phyloP scores from a whole-genome alignment of 2,797 vertebrate species.

The Diplodus sargus region DNA sequence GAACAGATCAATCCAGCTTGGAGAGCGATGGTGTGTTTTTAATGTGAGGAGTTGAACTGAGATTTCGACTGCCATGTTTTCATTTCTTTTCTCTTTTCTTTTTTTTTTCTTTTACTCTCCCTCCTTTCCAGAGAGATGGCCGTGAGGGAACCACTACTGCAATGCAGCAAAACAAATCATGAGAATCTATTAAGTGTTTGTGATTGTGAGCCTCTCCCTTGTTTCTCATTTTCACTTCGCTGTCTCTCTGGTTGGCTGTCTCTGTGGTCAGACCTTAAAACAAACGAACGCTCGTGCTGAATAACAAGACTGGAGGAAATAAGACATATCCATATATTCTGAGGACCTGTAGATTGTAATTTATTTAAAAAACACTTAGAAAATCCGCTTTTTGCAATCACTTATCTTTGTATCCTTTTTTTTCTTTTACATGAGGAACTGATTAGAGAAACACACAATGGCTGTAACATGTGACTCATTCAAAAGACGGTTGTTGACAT shows the following conservation, averaged over 20 bases:
- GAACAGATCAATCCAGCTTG: conserved; percentile 14
- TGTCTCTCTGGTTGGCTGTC: background rate
- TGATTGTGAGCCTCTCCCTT: conserved; percentile 52
- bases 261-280: conserved; percentile 20
- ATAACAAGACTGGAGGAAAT: background rate
- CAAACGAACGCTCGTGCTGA: background rate
- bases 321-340: background rate
- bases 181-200: conserved; percentile 71
- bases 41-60: conserved; percentile 36
- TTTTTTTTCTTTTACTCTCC: conserved; percentile 38
- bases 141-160: conserved; percentile 80
- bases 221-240: conserved; percentile 37
- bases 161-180: conserved; percentile 87
- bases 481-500: background rate
- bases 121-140: conserved; percentile 62
- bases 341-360: background rate
- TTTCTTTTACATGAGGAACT: background rate
- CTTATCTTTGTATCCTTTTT: background rate
- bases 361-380: background rate
- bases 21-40: conserved; percentile 1
- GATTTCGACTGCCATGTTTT: conserved; percentile 29
- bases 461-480: background rate
- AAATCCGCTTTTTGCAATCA: background rate
- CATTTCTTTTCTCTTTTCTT: conserved; percentile 7
- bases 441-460: background rate